Evolutionary conservation across 2,888 invertebrate species (phyloP).

Genomic region (Xestia xanthographa): DNA sequence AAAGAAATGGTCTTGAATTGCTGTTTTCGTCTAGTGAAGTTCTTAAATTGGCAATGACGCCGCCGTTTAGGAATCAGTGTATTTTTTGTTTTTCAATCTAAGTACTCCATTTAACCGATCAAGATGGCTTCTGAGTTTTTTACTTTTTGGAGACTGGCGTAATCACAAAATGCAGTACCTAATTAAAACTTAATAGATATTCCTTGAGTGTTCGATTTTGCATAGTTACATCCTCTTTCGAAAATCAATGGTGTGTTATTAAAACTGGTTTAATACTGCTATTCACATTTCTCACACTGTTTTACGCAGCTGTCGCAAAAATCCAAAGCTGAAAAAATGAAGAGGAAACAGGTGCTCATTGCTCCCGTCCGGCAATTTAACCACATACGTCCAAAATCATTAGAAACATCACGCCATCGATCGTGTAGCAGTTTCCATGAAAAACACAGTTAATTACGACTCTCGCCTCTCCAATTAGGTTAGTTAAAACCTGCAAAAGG

Average conservation of each 20-base stretch:
- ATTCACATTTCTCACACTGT: not conserved
- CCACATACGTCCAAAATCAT: constrained; percentile 33
- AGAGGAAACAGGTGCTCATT: constrained; percentile 10
- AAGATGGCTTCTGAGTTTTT: not conserved
- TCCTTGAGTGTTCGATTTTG: not conserved
- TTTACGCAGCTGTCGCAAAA: constrained; percentile 1
- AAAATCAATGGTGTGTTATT: constrained; percentile 1
- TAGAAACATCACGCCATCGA: constrained; percentile 50
- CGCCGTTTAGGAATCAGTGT: constrained; percentile 4
- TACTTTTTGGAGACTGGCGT: not conserved
- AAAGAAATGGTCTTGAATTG: constrained; percentile 30
- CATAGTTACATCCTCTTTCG: not conserved
- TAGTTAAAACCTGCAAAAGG: constrained; percentile 69
- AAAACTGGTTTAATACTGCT: not conserved
- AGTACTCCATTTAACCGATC: not conserved
- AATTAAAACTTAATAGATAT: too few relatives aligned
- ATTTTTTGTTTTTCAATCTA: constrained; percentile 7
- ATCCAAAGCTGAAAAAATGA: not conserved
- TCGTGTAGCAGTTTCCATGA: constrained; percentile 47
- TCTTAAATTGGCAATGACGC: constrained; percentile 41
- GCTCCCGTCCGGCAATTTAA: not conserved
- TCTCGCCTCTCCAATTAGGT: constrained; percentile 69
- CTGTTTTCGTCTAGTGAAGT: constrained; percentile 12
- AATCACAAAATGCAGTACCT: not conserved
- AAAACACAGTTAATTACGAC: constrained; percentile 65